A percentile compares a stretch with the other conserved stretches of the same genome.
These are phyloP conservation scores for Molossus molossus DNA, from an alignment of 2,797 vertebrate genomes.

Conservation along the genomic window DNA sequence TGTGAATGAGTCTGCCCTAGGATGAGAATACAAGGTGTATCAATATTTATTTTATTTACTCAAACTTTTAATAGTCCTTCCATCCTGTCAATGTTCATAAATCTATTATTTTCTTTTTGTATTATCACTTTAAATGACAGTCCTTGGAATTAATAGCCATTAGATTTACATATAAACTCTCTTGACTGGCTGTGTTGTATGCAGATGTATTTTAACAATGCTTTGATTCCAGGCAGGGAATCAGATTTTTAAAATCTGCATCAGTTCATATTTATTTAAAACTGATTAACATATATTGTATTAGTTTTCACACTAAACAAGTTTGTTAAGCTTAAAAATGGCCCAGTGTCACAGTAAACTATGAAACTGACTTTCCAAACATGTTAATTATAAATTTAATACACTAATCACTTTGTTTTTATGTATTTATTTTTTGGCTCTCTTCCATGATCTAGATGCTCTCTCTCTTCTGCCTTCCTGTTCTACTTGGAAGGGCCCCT, in stretches of 20 bases:
- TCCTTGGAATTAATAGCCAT: not conserved
- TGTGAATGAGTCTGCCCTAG: not conserved
- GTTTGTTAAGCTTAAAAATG: slow-evolving; percentile 5
- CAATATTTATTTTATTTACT: not conserved
- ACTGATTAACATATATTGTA: not conserved
- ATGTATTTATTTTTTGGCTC: not conserved
- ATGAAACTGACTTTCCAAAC: not conserved
- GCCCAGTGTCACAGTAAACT: not conserved
- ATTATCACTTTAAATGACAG: not conserved
- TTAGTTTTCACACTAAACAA: not conserved
- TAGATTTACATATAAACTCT: not conserved
- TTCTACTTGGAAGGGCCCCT: not conserved
- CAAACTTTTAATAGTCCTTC: not conserved
- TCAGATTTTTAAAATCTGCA: not conserved
- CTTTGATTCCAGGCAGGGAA: not conserved
- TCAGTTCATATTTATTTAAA: not conserved
- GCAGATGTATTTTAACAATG: not conserved
- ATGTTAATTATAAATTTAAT: not conserved
- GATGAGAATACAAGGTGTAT: not conserved
- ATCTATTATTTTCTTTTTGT: not conserved
- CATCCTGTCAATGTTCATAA: not conserved
- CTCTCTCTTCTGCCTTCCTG: not conserved
- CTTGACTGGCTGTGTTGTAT: not conserved
- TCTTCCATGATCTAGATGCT: not conserved
- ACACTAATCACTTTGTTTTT: not conserved